phyloP scores from a whole-genome alignment of 2,797 vertebrate species.

The Poecile montanus region DNA sequence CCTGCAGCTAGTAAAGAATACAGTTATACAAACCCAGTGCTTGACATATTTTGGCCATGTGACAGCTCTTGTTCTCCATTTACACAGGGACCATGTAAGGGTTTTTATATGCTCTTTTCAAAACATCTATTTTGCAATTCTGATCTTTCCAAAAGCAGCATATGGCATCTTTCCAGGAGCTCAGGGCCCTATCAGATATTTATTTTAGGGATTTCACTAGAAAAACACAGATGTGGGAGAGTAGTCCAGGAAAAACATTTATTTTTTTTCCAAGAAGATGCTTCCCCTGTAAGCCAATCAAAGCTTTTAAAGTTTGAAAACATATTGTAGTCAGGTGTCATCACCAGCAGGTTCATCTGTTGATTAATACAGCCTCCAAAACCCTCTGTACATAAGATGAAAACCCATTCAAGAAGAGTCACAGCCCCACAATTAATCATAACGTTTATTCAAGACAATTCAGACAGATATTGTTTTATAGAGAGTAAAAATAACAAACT shows the following conservation, averaged over 20 bases:
- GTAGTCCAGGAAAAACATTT: neutral
- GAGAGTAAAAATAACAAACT: neutral
- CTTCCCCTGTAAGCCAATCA: neutral
- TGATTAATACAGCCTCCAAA: neutral
- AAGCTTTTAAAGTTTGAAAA: neutral
- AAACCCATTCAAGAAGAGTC: neutral
- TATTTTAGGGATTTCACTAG: conserved; percentile 42
- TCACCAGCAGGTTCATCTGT: neutral
- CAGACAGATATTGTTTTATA: neutral
- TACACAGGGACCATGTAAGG: neutral
- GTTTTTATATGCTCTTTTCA: conserved; percentile 7
- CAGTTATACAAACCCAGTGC: rapidly evolving
- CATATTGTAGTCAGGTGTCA: neutral
- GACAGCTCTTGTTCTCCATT: neutral
- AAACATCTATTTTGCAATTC: conserved; percentile 12
- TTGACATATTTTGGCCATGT: neutral
- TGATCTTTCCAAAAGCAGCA: conserved; percentile 5
- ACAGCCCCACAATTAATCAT: neutral
- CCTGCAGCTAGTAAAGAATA: neutral
- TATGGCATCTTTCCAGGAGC: neutral
- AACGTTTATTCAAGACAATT: neutral
- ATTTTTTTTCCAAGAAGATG: neutral
- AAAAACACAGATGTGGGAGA: conserved; percentile 27
- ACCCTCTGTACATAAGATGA: neutral
- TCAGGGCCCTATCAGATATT: neutral